Percentiles rank a stretch among this genome's conserved stretches.
These are phyloP conservation scores for Bryconaethiops microstoma DNA, from an alignment of 2,797 vertebrate genomes.

Conservation along the genomic window DNA sequence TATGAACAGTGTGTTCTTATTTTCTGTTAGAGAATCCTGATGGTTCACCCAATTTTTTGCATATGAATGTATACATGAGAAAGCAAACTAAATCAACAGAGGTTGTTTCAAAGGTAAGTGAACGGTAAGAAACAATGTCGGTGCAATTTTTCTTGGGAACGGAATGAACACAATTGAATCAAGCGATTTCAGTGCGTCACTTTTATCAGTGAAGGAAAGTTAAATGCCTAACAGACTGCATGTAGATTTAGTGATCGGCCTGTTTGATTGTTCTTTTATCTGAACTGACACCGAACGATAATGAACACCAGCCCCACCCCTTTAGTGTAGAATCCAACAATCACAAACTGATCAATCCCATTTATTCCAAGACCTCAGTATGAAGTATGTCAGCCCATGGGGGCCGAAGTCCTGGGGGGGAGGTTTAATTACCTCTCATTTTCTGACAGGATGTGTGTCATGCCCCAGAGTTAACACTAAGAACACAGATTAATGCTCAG, in stretches of 20 bases:
- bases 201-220: neutral
- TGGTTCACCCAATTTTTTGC: too few species aligned
- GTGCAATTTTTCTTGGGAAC: neutral
- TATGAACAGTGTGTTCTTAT: too few species aligned
- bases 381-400: neutral
- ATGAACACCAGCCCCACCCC: neutral
- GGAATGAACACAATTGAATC: neutral
- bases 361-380: neutral
- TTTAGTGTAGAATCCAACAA: neutral
- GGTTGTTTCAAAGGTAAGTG: too few species aligned
- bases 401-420: neutral
- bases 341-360: neutral
- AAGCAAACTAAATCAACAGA: too few species aligned
- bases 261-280: neutral
- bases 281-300: neutral
- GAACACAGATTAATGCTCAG: neutral
- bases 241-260: neutral
- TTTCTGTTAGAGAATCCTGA: too few species aligned
- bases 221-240: neutral
- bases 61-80: too few species aligned
- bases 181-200: neutral
- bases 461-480: neutral
- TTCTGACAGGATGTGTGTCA: conserved; percentile 3
- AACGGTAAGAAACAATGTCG: too few species aligned
- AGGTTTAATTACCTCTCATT: conserved; percentile 19